Percentiles rank a stretch among this genome's conserved stretches.
Evolutionary conservation across 2,113 vertebrate species (phyloP).

Genomic region (Willisornis vidua): DNA sequence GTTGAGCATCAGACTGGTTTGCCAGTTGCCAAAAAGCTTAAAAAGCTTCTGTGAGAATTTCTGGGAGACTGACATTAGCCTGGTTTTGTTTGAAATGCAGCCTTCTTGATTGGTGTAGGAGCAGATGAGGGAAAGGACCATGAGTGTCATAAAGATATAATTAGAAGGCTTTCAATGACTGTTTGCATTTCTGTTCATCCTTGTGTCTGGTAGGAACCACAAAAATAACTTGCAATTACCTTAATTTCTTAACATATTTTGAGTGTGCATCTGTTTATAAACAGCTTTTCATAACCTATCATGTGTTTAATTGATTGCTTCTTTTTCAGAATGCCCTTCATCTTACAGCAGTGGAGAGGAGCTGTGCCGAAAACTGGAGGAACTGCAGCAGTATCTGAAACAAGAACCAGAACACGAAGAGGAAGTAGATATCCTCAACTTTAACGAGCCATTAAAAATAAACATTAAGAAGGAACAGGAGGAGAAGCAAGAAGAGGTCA

Average conservation of each 20-base stretch:
- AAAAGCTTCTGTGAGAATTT: background rate
- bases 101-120: background rate
- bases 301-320: constrained; percentile 6
- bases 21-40: background rate
- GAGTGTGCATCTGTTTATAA: constrained; percentile 41
- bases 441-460: constrained; percentile 79
- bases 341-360: constrained; percentile 86
- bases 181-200: background rate
- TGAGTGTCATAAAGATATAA: background rate
- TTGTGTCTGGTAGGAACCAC: background rate
- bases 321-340: constrained; percentile 84
- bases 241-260: background rate
- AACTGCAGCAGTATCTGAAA: constrained; percentile 91
- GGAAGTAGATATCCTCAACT: constrained; percentile 87
- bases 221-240: constrained; percentile 1
- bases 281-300: background rate
- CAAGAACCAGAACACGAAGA: constrained; percentile 88
- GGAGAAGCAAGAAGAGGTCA: constrained; percentile 85
- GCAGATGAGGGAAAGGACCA: background rate
- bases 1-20: background rate
- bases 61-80: background rate
- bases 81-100: background rate
- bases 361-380: constrained; percentile 87
- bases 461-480: constrained; percentile 93
- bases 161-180: background rate